A percentile compares a stretch with the other conserved stretches of the same genome.
Conservation (phyloP, 2,113 vertebrate genomes). For the Osmerus mordax region DNA sequence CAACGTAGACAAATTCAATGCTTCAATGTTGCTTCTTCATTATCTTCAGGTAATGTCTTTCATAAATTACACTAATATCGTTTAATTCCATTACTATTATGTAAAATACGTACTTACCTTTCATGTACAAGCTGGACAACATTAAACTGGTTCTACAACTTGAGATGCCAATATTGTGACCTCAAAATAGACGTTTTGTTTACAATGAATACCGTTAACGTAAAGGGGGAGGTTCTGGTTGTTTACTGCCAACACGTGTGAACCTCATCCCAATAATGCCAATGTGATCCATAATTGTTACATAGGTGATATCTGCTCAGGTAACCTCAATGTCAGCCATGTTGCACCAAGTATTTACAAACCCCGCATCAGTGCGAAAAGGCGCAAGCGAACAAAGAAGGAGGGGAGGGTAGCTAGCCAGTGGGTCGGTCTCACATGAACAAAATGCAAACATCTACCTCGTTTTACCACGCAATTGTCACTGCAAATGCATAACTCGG, state of each 20-base stretch:
- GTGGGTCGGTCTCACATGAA: slow-evolving; percentile 29
- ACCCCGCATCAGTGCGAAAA: slow-evolving; percentile 68
- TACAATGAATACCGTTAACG: slow-evolving; percentile 7
- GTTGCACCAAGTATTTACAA: slow-evolving; percentile 70
- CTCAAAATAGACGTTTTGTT: slow-evolving; percentile 1
- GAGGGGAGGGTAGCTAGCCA: slow-evolving; percentile 28
- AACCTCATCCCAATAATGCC: not conserved
- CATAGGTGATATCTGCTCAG: slow-evolving; percentile 12
- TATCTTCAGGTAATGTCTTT: too few species aligned
- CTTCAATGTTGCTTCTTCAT: too few species aligned
- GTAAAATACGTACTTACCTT: too few species aligned
- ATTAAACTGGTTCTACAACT: not conserved
- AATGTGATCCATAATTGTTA: not conserved
- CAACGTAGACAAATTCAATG: too few species aligned
- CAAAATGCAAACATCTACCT: slow-evolving; percentile 17
- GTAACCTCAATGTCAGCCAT: slow-evolving; percentile 70
- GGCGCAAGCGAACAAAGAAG: slow-evolving; percentile 67
- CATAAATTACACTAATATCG: too few species aligned
- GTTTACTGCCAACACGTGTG: slow-evolving; percentile 15
- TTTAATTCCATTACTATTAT: too few species aligned
- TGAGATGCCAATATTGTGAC: not conserved
- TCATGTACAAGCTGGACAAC: not conserved
- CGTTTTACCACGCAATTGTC: not conserved
- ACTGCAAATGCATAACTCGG: slow-evolving; percentile 8
- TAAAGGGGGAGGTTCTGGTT: not conserved